Percentiles rank a stretch among this genome's conserved stretches.
phyloP scores from a whole-genome alignment of 2,888 invertebrate species.

The Drosophila greeni region DNA sequence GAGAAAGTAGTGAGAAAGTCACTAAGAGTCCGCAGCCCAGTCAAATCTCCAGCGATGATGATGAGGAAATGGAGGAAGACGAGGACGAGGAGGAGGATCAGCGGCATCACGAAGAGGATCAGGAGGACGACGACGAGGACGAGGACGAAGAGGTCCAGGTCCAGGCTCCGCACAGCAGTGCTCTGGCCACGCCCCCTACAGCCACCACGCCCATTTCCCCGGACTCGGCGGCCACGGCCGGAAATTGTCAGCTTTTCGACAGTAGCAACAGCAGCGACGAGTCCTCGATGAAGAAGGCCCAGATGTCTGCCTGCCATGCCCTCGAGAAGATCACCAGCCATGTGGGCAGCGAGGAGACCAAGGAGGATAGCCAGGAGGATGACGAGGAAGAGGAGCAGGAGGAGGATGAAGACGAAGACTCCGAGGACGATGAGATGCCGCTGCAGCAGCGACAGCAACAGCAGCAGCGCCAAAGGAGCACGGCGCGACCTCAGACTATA shows the following conservation, averaged over 20 bases:
- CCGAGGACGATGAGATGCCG: slow-evolving; percentile 28
- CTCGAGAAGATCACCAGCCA: slow-evolving; percentile 66
- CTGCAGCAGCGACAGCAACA: slow-evolving; percentile 35
- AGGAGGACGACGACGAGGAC: slow-evolving; percentile 41
- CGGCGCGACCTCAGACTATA: slow-evolving; percentile 40
- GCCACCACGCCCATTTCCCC: slow-evolving; percentile 74
- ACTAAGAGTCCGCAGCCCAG: slow-evolving; percentile 39
- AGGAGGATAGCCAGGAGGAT: slow-evolving; percentile 20
- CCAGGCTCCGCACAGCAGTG: slow-evolving; percentile 69
- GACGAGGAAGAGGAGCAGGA: slow-evolving; percentile 32
- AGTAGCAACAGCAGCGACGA: slow-evolving; percentile 77
- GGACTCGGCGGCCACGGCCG: slow-evolving; percentile 75
- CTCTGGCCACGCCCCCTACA: slow-evolving; percentile 66
- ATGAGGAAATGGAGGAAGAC: slow-evolving; percentile 30
- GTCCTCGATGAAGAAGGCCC: slow-evolving; percentile 73
- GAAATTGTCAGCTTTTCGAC: slow-evolving; percentile 70
- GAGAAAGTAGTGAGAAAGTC: slow-evolving; percentile 25
- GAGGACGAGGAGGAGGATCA: slow-evolving; percentile 30
- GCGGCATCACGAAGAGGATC: slow-evolving; percentile 14
- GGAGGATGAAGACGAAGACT: slow-evolving; percentile 26
- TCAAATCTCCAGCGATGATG: slow-evolving; percentile 34
- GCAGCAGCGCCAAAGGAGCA: slow-evolving; percentile 43
- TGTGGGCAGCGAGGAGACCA: slow-evolving; percentile 32
- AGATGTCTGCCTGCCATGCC: slow-evolving; percentile 73
- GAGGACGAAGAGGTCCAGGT: slow-evolving; percentile 38